phyloP scores from a whole-genome alignment of 2,888 invertebrate species.

The Scaptodrosophila latifasciaeformis region DNA sequence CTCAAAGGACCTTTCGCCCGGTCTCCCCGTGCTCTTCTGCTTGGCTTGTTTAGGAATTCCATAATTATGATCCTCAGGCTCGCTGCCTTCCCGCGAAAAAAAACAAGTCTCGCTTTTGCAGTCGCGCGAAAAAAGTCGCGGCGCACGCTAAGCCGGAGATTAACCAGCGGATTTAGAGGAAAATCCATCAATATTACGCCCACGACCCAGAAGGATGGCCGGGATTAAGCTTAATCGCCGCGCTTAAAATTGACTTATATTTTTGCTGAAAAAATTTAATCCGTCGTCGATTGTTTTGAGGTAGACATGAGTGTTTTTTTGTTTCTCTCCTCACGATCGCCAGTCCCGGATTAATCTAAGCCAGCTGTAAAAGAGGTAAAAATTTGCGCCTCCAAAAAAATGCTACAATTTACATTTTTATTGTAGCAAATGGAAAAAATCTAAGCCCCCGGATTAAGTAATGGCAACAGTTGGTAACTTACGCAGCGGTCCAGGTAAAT shows the following conservation, averaged over 20 bases:
- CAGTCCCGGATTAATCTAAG: slow-evolving; percentile 32
- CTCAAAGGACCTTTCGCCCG: too few species aligned
- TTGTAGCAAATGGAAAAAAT: slow-evolving; percentile 43
- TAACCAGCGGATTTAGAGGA: slow-evolving; percentile 62
- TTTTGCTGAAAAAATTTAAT: slow-evolving; percentile 61
- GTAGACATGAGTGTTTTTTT: slow-evolving; percentile 40
- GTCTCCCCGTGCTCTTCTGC: neutral
- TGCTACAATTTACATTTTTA: slow-evolving; percentile 42
- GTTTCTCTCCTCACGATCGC: neutral
- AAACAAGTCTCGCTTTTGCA: slow-evolving; percentile 15
- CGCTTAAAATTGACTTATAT: slow-evolving; percentile 51
- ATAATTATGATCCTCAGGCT: slow-evolving; percentile 65
- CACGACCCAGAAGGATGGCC: slow-evolving; percentile 35
- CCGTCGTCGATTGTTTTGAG: slow-evolving; percentile 33
- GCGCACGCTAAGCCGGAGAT: slow-evolving; percentile 54
- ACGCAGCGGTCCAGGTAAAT: slow-evolving; percentile 14
- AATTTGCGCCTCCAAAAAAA: slow-evolving; percentile 11
- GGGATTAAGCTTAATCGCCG: slow-evolving; percentile 63
- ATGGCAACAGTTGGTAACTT: slow-evolving; percentile 35
- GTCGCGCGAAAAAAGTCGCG: slow-evolving; percentile 56
- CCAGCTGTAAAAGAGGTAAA: slow-evolving; percentile 63
- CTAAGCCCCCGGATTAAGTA: slow-evolving; percentile 52
- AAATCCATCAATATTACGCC: slow-evolving; percentile 70
- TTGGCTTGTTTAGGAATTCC: slow-evolving; percentile 64
- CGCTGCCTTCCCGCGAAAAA: slow-evolving; percentile 55